A percentile compares a stretch with the other conserved stretches of the same genome.
Evolutionary conservation across 1,140 invertebrate genomes (phyloP).

Genomic region (Tetramorium simillimum): DNA sequence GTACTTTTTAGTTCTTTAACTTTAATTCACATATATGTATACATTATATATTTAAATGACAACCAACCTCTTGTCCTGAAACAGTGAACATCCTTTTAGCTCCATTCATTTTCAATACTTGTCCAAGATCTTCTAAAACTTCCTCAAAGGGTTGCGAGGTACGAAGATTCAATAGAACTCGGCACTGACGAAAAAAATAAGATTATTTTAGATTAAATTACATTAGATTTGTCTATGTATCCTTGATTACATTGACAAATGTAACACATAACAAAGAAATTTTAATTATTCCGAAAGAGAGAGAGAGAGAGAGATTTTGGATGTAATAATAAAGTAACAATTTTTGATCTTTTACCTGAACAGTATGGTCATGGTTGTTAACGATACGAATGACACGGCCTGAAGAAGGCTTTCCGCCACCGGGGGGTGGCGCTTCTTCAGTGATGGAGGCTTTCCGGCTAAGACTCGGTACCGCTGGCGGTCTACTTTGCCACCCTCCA

Average conservation of each 20-base stretch:
- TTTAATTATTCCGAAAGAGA: background rate
- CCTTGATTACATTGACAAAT: background rate
- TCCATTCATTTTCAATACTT: constrained; percentile 96
- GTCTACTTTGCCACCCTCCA: constrained; percentile 88
- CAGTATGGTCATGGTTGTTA: constrained; percentile 95
- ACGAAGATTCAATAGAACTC: constrained; percentile 95
- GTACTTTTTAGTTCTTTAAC: background rate
- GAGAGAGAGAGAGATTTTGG: background rate
- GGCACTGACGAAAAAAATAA: constrained; percentile 88
- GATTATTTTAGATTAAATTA: constrained; percentile 31
- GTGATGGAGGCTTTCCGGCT: constrained; percentile 87
- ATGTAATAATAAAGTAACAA: background rate
- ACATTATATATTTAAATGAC: background rate
- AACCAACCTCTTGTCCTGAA: constrained; percentile 93
- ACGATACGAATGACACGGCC: constrained; percentile 96
- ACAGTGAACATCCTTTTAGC: constrained; percentile 96
- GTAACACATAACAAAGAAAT: background rate
- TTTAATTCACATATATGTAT: background rate
- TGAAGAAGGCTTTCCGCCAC: constrained; percentile 90
- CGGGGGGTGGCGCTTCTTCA: constrained; percentile 89
- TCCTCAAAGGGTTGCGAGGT: constrained; percentile 98
- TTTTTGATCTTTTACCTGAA: constrained; percentile 88
- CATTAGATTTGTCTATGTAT: background rate
- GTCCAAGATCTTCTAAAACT: constrained; percentile 96
- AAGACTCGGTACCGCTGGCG: constrained; percentile 90